These are phyloP conservation scores for Pocillopora damicornis DNA, from an alignment of 64 coral and sea anemone genomes.

Conservation along the genomic window DNA sequence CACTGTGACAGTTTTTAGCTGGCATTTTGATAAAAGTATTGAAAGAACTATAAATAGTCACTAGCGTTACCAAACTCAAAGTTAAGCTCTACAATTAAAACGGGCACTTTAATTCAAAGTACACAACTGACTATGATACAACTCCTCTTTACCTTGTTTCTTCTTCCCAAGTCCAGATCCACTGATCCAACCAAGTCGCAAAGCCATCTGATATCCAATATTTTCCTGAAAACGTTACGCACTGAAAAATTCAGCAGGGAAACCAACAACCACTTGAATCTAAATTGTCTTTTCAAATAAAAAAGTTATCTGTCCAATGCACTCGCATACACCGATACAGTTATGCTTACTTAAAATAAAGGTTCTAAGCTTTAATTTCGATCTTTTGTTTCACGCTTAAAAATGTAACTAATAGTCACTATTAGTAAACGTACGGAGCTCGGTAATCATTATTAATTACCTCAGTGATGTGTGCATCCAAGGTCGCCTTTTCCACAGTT, in stretches of 20 bases:
- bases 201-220: conserved; percentile 84
- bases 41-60: too few relatives aligned
- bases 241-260: neutral
- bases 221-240: conserved; percentile 76
- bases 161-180: conserved; percentile 88
- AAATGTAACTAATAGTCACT: neutral
- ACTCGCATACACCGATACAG: too few relatives aligned
- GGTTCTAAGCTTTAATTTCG: too few relatives aligned
- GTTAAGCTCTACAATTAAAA: too few relatives aligned
- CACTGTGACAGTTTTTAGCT: too few relatives aligned
- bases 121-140: neutral
- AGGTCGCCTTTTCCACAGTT: conserved; percentile 74
- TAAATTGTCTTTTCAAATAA: too few relatives aligned
- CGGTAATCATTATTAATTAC: conserved; percentile 32
- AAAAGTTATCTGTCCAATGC: too few relatives aligned
- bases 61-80: too few relatives aligned
- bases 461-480: conserved; percentile 81
- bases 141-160: conserved; percentile 62
- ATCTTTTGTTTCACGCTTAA: too few relatives aligned
- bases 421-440: neutral
- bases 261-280: too few relatives aligned
- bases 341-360: too few relatives aligned
- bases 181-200: conserved; percentile 79
- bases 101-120: neutral
- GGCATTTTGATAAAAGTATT: too few relatives aligned